phyloP scores from a whole-genome alignment of 2,113 vertebrate genomes.

The Oceanites oceanicus region DNA sequence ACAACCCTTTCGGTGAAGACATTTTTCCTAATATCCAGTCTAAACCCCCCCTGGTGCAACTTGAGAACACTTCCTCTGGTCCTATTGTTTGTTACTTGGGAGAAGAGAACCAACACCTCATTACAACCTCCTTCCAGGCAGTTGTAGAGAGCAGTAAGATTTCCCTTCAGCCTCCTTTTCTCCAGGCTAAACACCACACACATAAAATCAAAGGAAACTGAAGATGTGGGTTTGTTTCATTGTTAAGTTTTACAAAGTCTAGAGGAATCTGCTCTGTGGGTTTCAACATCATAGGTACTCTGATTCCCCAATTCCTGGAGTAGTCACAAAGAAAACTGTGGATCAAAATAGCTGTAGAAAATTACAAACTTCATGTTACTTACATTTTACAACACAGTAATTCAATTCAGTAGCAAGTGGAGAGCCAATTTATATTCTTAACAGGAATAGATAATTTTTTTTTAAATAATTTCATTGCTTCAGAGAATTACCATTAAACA shows the following conservation, averaged over 20 bases:
- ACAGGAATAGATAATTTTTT: neutral
- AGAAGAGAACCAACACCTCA: neutral
- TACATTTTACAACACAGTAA: neutral
- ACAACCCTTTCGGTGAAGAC: fast-evolving
- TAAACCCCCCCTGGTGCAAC: neutral
- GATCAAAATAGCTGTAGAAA: neutral
- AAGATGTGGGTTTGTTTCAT: neutral
- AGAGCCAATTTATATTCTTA: neutral
- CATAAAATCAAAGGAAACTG: neutral
- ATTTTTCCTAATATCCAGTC: neutral
- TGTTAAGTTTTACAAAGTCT: neutral
- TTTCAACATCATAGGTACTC: neutral
- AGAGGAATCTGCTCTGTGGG: neutral
- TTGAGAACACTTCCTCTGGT: neutral
- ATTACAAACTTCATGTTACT: neutral
- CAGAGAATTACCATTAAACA: neutral
- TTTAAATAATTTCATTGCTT: neutral
- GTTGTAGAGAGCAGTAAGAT: neutral
- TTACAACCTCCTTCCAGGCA: neutral
- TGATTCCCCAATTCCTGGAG: neutral
- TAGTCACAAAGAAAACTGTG: neutral
- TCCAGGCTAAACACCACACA: neutral
- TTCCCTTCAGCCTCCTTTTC: neutral
- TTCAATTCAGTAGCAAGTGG: neutral
- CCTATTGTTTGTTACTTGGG: neutral